phyloP scores from a whole-genome alignment of 2,113 vertebrate genomes.

The Archocentrus centrarchus region DNA sequence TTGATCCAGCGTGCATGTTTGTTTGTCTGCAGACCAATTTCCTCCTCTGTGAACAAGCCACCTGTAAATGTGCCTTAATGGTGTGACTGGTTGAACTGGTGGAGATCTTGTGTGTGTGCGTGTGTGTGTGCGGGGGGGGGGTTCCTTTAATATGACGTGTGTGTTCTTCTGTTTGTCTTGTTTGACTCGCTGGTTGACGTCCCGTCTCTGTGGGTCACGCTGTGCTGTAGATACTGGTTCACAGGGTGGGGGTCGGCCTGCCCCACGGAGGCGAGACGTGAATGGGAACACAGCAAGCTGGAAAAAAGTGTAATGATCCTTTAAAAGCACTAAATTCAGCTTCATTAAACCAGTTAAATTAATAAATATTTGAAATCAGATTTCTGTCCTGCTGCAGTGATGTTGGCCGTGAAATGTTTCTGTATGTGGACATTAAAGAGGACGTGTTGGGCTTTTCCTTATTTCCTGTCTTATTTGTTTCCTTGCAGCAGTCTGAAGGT shows the following conservation, averaged over 20 bases:
- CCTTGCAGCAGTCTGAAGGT: too few relatives aligned
- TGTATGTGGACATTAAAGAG: slow-evolving; percentile 13
- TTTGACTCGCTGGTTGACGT: neutral
- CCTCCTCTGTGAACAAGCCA: slow-evolving; percentile 22
- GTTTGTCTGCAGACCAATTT: slow-evolving; percentile 36
- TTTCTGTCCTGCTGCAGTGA: slow-evolving; percentile 13
- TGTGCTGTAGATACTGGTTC: neutral
- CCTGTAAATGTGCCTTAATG: slow-evolving; percentile 53
- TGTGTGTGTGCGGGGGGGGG: neutral
- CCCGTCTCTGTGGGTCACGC: neutral
- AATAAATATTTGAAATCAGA: slow-evolving; percentile 1
- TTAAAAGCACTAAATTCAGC: neutral
- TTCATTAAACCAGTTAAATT: neutral
- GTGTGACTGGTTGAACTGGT: neutral
- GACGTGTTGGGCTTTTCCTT: neutral
- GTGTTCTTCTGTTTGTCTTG: neutral
- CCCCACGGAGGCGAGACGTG: neutral
- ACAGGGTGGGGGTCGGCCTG: neutral
- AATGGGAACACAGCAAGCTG: neutral
- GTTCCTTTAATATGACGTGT: neutral
- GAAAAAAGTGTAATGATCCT: neutral
- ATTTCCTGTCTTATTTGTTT: neutral
- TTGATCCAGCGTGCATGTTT: slow-evolving; percentile 14
- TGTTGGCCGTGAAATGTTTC: neutral
- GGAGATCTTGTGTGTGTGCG: neutral